These are phyloP conservation scores for Cydia splendana DNA, from an alignment of 1,140 invertebrate genomes.

Conservation along the genomic window DNA sequence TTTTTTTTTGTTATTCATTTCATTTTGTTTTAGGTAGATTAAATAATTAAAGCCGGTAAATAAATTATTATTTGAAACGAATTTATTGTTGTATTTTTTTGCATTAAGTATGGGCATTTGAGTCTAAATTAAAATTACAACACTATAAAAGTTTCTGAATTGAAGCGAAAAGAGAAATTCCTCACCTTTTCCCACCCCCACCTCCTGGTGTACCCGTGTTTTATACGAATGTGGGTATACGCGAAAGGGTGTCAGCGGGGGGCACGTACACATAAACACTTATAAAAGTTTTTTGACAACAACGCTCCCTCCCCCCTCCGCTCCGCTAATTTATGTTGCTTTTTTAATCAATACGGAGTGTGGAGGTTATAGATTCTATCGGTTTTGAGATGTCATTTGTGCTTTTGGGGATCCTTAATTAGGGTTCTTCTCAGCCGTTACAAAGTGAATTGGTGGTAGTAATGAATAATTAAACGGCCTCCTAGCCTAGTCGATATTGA, in stretches of 20 bases:
- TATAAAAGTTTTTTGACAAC: constrained; percentile 80
- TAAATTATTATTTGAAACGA: too few relatives aligned
- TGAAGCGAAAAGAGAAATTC: background rate
- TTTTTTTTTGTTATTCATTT: too few relatives aligned
- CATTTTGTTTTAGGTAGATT: too few relatives aligned
- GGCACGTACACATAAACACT: constrained; percentile 77
- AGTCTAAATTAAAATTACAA: too few relatives aligned
- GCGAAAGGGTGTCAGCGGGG: constrained; percentile 74
- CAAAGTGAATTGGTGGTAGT: too few relatives aligned
- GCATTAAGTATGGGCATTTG: too few relatives aligned
- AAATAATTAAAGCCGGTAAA: too few relatives aligned
- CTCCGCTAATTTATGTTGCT: constrained; percentile 80
- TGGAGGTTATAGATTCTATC: constrained; percentile 67
- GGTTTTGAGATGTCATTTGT: constrained; percentile 37
- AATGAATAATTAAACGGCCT: too few relatives aligned
- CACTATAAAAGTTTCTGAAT: too few relatives aligned
- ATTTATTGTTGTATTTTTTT: too few relatives aligned
- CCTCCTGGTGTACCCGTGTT: constrained; percentile 44
- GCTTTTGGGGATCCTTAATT: background rate
- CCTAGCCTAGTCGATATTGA: too few relatives aligned
- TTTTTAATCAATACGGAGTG: constrained; percentile 77
- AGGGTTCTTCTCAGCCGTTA: background rate
- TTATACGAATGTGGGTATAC: constrained; percentile 74
- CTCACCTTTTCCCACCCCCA: background rate
- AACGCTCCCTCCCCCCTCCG: constrained; percentile 55